phyloP scores from a whole-genome alignment of 53 echinoderm and acorn worm genomes.

The Holothuria leucospilota region DNA sequence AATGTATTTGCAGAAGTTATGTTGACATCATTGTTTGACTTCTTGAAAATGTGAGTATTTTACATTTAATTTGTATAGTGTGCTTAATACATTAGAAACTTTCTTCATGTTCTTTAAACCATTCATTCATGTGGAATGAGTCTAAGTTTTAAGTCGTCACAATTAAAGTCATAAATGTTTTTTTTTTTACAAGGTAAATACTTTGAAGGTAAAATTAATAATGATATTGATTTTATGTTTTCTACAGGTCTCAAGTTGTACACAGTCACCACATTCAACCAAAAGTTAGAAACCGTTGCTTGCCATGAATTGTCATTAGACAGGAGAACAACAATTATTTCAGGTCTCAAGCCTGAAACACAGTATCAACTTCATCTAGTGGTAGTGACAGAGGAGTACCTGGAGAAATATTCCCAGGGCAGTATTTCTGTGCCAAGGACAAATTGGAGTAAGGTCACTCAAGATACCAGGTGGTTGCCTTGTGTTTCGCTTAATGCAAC shows the following conservation, averaged over 20 bases:
- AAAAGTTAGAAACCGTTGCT: background rate
- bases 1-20: no score
- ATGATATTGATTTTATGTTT: background rate
- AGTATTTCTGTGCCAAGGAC: no score
- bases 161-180: no score
- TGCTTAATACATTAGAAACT: no score
- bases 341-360: background rate
- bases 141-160: no score
- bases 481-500: background rate
- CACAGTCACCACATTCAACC: background rate
- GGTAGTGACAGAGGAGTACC: background rate
- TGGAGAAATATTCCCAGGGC: background rate
- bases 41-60: no score
- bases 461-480: background rate
- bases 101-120: no score
- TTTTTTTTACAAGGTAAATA: no score
- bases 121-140: no score
- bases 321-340: background rate
- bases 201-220: no score
- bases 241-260: conserved; percentile 4
- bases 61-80: no score
- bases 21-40: no score
- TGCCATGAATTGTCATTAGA: conserved; percentile 6
- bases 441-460: background rate
- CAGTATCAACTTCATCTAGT: conserved; percentile 2